Base-by-base conservation (phyloP, 1,140 invertebrate species). In the Colletes gigas region DNA sequence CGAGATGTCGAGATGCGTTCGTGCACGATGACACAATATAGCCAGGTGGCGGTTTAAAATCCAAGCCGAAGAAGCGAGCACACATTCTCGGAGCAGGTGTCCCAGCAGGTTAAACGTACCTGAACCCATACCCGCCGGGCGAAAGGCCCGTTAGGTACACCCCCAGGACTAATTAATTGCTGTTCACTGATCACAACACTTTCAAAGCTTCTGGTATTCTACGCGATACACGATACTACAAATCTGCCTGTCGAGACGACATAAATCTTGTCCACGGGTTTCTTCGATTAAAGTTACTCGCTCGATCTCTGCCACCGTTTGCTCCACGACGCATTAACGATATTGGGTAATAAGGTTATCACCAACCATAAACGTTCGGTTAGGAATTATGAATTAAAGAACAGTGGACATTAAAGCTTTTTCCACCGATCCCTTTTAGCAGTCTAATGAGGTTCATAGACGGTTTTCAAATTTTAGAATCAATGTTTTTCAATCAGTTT, bases 101-200 rank as follows among this genome's bases (percentile, higher is more conserved):
- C 55, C 47, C 65, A 19, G 54, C 83, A 69, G 69, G 78, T 82
- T 60, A 71, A 57, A 50, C 39, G 73, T 71, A 72, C 81, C 73
- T 84, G 50, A 52, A 17, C 19, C 60, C 30, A 14, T 59, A 57
- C 41, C 17, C 55, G 41, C 15, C 50, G 17, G 10, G 8, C 59
- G 52, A 66, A 70, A 19, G 19, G 44, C 47, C 84, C 21, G 67
- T 78, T 82, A 73, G 71, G 39, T 62, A 17, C 54, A 72, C 59
- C 21, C 65, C 21, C 39, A 44, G 60, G 59, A 54, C 81, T 85
- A 85, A 85, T 85, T 85, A 85, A 85, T 85, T 41, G 68, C 79
- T 69, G 70, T 78, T 85, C 83, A 65, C 47, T 68, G 79, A 74
- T 85, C 83, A 39, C 70, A 44, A 78, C 70, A 69, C 79, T 78